These are phyloP conservation scores for Callionymus lyra DNA, from an alignment of 2,113 vertebrate genomes.

Conservation along the genomic window DNA sequence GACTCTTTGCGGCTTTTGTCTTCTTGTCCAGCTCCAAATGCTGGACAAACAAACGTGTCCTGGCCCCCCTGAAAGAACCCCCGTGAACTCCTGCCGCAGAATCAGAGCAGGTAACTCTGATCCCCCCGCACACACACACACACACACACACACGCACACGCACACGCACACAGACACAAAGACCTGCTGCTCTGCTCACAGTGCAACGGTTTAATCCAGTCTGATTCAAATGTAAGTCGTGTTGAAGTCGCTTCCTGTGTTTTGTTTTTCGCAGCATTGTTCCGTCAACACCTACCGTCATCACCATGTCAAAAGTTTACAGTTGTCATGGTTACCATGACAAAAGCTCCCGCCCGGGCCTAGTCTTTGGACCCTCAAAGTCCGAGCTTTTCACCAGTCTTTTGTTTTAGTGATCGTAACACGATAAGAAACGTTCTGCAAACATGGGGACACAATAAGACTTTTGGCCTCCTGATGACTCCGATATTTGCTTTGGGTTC, in stretches of 20 bases:
- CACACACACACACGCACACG: constrained; percentile 14
- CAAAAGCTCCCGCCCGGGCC: constrained; percentile 30
- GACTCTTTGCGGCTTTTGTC: constrained; percentile 38
- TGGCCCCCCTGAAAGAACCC: constrained; percentile 29
- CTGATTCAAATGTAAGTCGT: neutral
- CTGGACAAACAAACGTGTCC: constrained; percentile 38
- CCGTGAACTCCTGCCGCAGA: constrained; percentile 17
- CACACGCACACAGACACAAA: too few species aligned
- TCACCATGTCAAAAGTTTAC: constrained; percentile 37
- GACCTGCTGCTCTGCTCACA: constrained; percentile 12
- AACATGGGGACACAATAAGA: neutral
- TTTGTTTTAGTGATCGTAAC: constrained; percentile 30
- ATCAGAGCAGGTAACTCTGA: constrained; percentile 61
- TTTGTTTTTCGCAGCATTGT: constrained; percentile 10
- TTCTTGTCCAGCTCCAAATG: constrained; percentile 30
- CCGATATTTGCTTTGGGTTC: too few species aligned
- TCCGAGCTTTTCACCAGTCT: constrained; percentile 24
- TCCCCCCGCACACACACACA: constrained; percentile 13
- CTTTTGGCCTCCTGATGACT: too few species aligned
- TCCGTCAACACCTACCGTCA: constrained; percentile 2
- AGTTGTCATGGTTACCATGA: constrained; percentile 42
- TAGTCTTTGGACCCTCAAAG: neutral
- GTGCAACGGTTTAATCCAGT: constrained; percentile 13
- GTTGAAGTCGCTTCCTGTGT: constrained; percentile 7
- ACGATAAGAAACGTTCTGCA: constrained; percentile 9